A percentile compares a stretch with the other conserved stretches of the same genome.
Conservation (phyloP, 2,888 invertebrate species). For the Ormia ochracea region DNA sequence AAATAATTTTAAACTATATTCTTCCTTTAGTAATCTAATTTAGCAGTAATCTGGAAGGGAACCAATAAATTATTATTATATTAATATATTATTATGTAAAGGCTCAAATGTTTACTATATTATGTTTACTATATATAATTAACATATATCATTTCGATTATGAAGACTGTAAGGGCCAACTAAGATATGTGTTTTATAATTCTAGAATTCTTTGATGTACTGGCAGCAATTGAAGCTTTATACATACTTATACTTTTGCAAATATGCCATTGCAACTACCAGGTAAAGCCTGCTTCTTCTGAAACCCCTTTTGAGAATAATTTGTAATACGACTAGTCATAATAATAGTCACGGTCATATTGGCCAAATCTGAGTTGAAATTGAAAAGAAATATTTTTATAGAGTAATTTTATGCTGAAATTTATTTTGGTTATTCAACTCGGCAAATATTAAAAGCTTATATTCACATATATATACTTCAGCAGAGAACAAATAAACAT, state of each 20-base stretch:
- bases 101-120: no score
- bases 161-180: no score
- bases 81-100: no score
- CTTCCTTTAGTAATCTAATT: no score
- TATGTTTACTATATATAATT: no score
- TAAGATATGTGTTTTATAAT: neutral
- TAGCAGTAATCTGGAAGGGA: no score
- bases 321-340: constrained; percentile 16
- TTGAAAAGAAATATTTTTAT: constrained; percentile 1
- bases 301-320: constrained; percentile 25
- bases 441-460: constrained; percentile 46
- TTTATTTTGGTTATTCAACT: constrained; percentile 19
- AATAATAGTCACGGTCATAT: constrained; percentile 30
- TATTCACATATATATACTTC: constrained; percentile 15
- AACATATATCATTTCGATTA: no score
- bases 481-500: no score
- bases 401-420: neutral
- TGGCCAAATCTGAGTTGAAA: constrained; percentile 51
- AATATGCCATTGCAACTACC: neutral
- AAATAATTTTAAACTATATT: no score
- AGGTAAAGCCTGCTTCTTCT: neutral
- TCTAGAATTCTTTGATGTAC: neutral
- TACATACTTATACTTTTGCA: neutral
- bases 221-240: neutral
- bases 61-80: no score